Evolutionary conservation across 2,113 vertebrate genomes (phyloP).

Genomic region (Semnopithecus entellus): DNA sequence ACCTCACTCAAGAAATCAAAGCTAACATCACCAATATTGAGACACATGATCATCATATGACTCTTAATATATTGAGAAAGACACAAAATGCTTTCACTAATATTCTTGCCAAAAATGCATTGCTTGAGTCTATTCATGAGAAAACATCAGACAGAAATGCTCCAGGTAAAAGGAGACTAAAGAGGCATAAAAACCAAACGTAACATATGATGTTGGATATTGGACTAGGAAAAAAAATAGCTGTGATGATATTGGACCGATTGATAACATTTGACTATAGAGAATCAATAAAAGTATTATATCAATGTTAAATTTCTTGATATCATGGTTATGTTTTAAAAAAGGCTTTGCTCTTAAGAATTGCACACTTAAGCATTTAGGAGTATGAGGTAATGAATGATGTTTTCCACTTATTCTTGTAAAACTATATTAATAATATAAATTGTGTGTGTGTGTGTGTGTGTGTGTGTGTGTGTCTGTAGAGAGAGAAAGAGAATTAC

Average conservation of each 20-base stretch:
- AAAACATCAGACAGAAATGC: not conserved
- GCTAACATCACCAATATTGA: not conserved
- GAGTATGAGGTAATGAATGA: not conserved
- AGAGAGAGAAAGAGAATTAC: not conserved
- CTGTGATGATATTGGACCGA: not conserved
- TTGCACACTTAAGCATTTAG: not conserved
- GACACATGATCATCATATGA: not conserved
- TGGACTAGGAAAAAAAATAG: not conserved
- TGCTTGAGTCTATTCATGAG: not conserved
- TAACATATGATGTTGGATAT: not conserved
- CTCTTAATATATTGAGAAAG: not conserved
- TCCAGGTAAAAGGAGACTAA: not conserved
- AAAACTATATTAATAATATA: not conserved
- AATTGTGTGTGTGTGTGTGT: not conserved
- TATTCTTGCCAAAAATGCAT: not conserved
- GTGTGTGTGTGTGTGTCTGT: not conserved
- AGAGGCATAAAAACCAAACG: not conserved
- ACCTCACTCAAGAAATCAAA: not conserved
- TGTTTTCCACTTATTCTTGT: not conserved
- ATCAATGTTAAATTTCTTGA: not conserved
- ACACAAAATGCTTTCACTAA: not conserved
- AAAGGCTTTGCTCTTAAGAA: not conserved
- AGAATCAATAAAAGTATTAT: not conserved
- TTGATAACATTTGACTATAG: not conserved
- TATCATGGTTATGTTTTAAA: not conserved